These are phyloP conservation scores for Helicolenus hilgendorfi DNA, from an alignment of 2,797 vertebrate genomes.

Conservation along the genomic window DNA sequence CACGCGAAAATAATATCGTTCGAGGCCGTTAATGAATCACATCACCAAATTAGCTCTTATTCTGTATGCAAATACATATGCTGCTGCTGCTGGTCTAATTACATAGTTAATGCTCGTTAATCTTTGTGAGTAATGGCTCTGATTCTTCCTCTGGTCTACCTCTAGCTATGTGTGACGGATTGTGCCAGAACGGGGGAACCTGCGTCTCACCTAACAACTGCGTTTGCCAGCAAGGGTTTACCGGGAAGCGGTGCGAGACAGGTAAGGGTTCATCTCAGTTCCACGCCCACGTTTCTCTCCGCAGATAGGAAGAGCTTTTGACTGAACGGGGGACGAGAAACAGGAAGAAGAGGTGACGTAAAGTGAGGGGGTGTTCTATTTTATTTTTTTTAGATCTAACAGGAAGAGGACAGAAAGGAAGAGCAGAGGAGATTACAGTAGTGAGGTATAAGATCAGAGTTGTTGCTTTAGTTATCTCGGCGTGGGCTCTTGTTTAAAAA, in stretches of 20 bases:
- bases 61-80: conserved; percentile 84
- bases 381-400: background rate
- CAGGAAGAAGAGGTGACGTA: background rate
- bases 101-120: conserved; percentile 79
- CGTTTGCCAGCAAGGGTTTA: conserved; percentile 96
- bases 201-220: conserved; percentile 96
- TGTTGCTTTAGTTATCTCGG: conserved; percentile 16
- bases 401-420: background rate
- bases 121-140: conserved; percentile 79
- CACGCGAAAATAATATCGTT: conserved; percentile 58
- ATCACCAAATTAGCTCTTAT: conserved; percentile 83
- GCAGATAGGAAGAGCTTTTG: conserved; percentile 15
- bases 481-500: conserved; percentile 7
- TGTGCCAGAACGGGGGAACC: conserved; percentile 96
- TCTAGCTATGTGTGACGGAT: conserved; percentile 96
- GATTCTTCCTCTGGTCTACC: conserved; percentile 71
- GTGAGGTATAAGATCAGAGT: conserved; percentile 21
- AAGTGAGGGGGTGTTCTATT: background rate
- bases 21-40: conserved; percentile 83
- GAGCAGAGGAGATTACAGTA: background rate
- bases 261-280: conserved; percentile 89
- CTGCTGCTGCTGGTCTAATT: conserved; percentile 81
- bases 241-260: conserved; percentile 95
- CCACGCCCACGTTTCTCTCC: background rate
- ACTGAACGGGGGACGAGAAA: background rate